Evolutionary conservation across 2,797 vertebrate species (phyloP).

Genomic region (Acanthornis magna): DNA sequence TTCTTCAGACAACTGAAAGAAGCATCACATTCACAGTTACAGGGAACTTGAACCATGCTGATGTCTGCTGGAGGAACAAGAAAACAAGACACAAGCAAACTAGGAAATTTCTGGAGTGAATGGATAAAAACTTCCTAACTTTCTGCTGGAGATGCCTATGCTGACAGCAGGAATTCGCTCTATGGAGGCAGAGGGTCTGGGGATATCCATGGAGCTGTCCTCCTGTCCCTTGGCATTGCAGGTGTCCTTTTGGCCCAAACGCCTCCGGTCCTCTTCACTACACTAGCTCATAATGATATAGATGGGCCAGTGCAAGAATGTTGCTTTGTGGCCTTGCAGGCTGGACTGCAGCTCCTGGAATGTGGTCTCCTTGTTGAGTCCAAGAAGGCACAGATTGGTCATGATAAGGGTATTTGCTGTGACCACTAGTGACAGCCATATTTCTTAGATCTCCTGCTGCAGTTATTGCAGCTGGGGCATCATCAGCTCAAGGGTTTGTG

Average conservation of each 20-base stretch:
- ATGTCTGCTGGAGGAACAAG: neutral
- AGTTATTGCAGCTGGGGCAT: fast-evolving
- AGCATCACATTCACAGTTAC: neutral
- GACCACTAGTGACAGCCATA: neutral
- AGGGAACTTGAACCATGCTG: neutral
- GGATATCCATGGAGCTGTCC: fast-evolving
- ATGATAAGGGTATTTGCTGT: neutral
- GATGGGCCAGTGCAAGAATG: neutral
- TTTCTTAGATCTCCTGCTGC: neutral
- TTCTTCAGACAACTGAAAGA: neutral
- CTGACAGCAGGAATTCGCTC: neutral
- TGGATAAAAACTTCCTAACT: neutral
- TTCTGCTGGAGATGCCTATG: neutral
- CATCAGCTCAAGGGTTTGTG: neutral
- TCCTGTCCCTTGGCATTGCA: neutral
- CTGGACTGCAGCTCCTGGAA: neutral
- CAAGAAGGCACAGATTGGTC: neutral
- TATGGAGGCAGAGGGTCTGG: fast-evolving
- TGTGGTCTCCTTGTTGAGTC: neutral
- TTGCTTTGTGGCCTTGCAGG: neutral
- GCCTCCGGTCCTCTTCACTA: neutral
- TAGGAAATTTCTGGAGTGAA: neutral
- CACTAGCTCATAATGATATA: too few species aligned
- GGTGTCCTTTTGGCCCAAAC: neutral
- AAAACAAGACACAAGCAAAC: neutral